Evolutionary conservation across 2,888 invertebrate species (phyloP), one percentile per base, ranked within the genome.

Genomic region (Drosophila antonietae): DNA sequence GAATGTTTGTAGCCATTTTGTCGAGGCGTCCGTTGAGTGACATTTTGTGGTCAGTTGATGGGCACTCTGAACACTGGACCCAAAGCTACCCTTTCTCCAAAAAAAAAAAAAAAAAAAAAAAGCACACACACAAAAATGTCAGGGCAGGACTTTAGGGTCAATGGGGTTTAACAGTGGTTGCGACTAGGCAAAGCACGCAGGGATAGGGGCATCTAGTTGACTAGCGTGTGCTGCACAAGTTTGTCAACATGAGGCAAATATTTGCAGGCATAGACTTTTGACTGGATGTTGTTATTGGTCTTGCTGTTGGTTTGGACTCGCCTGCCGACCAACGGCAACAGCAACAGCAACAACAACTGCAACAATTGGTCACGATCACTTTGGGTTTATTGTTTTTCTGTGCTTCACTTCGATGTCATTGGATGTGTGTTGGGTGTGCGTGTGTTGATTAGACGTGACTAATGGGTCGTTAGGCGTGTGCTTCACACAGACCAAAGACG

Each of bases 361-460:
- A 81, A 72, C 84, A 86, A 83, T 89, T 89, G 89, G 88, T 81
- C 84, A 84, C 89, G 84, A 84, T 84, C 89, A 84, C 73, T 81
- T 87, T 77, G 89, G 56, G 60, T 71, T 87, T 81, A 83, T 88
- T 81, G 89, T 79, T 81, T 81, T 31, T 74, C 57, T 69, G 14
- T 37, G 37, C 56, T 28, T 47, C 47, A 59, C 68, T 39, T 41
- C 44, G 20, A 20, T 72, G 57, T 58, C 56, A 55, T 20, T 60
- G 53, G 64, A 62, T 39, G 23, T 47, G n/a, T 37, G 35, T 28
- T 31, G 8, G 53, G 49, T 35, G 35, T 55, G 43, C 56, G 52
- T 55, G 75, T 77, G 88, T 82, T 79, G 88, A 84, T 84, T 84
- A 79, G 89, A 87, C 84, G 84, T 84, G 84, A 89, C 89, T 87